Conservation (phyloP, 2,113 vertebrate species). For the Passer domesticus region DNA sequence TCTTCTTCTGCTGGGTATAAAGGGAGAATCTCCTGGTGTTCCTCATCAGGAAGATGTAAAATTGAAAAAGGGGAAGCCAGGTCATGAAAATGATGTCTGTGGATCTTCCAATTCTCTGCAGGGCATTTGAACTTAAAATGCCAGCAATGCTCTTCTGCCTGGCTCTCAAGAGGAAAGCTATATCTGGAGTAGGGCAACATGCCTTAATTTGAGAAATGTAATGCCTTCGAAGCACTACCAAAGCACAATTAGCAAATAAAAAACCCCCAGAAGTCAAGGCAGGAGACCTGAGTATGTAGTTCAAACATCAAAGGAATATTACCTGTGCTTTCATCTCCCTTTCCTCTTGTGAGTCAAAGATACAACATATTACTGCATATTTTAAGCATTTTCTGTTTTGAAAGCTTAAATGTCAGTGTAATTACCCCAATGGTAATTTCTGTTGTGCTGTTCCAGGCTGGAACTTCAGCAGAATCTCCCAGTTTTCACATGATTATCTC, state of each 20-base stretch:
- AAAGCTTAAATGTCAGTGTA: constrained; percentile 10
- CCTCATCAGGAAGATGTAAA: not conserved
- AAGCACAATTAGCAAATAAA: constrained; percentile 12
- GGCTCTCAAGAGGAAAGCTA: not conserved
- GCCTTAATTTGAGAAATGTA: not conserved
- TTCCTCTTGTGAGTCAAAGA: constrained; percentile 34
- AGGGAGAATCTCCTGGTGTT: not conserved
- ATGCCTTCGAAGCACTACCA: not conserved
- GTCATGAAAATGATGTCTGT: not conserved
- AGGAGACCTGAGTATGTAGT: not conserved
- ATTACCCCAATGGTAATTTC: not conserved
- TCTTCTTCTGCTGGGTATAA: not conserved
- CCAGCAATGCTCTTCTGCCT: not conserved
- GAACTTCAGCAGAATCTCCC: not conserved
- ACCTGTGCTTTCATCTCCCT: constrained; percentile 16
- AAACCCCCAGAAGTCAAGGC: not conserved
- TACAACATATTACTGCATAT: constrained; percentile 15
- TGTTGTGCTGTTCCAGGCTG: not conserved
- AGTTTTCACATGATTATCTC: not conserved
- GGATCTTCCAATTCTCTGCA: not conserved
- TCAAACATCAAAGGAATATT: constrained; percentile 30
- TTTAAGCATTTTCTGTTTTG: constrained; percentile 32
- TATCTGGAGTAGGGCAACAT: not conserved
- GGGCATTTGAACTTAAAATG: not conserved
- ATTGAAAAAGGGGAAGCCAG: not conserved